Evolutionary conservation across 1,140 invertebrate species (phyloP).

Genomic region (Rhyacophila brunnea): DNA sequence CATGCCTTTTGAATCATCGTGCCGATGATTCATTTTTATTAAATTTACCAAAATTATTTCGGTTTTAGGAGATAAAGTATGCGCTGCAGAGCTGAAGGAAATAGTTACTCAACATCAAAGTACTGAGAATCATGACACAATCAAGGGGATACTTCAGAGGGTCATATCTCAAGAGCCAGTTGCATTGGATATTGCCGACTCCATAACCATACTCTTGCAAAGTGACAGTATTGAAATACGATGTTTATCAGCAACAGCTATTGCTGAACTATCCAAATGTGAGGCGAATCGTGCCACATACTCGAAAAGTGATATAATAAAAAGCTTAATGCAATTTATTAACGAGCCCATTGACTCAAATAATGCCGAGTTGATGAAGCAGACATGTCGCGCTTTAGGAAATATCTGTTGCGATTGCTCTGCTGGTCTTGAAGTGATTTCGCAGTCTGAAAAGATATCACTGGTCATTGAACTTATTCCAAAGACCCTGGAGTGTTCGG

Average conservation of each 20-base stretch:
- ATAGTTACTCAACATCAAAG: conserved; percentile 1
- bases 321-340: conserved; percentile 57
- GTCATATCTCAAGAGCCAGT: conserved; percentile 45
- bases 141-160: conserved; percentile 18
- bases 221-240: conserved; percentile 42
- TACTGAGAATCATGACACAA: conserved; percentile 6
- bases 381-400: conserved; percentile 77
- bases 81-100: conserved; percentile 1
- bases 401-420: conserved; percentile 89
- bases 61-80: conserved; percentile 10
- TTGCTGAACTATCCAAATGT: conserved; percentile 72
- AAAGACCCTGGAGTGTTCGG: conserved; percentile 34
- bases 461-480: conserved; percentile 52
- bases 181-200: conserved; percentile 45
- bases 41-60: background rate
- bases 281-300: conserved; percentile 65
- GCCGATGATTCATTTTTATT: too few species aligned
- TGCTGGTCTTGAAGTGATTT: conserved; percentile 61
- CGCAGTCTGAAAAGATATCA: conserved; percentile 60
- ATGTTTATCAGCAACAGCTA: conserved; percentile 57
- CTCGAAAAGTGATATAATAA: conserved; percentile 59
- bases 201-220: conserved; percentile 43
- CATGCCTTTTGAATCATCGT: too few species aligned
- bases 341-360: conserved; percentile 40
- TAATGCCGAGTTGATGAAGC: conserved; percentile 61